Base-by-base conservation (phyloP, 2,113 vertebrate genomes). In the human (Homo sapiens) region DNA sequence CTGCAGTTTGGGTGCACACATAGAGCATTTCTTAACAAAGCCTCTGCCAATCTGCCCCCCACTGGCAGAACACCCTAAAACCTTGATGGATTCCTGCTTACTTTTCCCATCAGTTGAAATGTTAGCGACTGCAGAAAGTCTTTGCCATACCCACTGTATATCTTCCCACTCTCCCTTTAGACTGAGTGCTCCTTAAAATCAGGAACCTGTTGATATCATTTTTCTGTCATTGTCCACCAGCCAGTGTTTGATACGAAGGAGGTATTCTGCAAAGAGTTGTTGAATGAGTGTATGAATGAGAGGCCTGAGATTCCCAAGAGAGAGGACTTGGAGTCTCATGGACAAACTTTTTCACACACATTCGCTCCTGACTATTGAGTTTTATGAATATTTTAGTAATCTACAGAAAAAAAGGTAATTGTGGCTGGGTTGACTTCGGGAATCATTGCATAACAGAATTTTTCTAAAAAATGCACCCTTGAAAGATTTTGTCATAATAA, bases 1-100 rank as follows among this genome's bases (percentile, higher is more conserved):
- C 27, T n/a, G 0, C 18, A 12, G 6, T 8, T 7, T 25, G 35
- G 9, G 8, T 32, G 12, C 23, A 40, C 13, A 4, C 2, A 5
- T 1, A 11, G 14, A 84, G 45, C 27, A 48, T 7, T 30, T 22
- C 35, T 59, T 22, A 59, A 68, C 11, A 75, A 16, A 45, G 25
- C 16, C 22, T 66, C 10, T 87, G 27, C n/a, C 64, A 57, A 23
- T 14, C 61, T 17, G 18, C 5, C 27, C 10, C 12, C 3, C 23
- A 20, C 14, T 1, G 14, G 27, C 22, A 64, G 22, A 43, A 73
- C 6, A 61, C 3, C n/a, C 55, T 32, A 45, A 76, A 55, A 38
- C 4, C 16, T 59, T 32, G 17, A 45, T 23, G 48, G 18, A 11
- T 35, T 40, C 17, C 25, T 84, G 30, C 8, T 88, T 32, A 5